Evolutionary conservation across 2,888 invertebrate genomes (phyloP), one percentile per base, ranked within the genome.

Genomic region (Synergus itoensis): DNA sequence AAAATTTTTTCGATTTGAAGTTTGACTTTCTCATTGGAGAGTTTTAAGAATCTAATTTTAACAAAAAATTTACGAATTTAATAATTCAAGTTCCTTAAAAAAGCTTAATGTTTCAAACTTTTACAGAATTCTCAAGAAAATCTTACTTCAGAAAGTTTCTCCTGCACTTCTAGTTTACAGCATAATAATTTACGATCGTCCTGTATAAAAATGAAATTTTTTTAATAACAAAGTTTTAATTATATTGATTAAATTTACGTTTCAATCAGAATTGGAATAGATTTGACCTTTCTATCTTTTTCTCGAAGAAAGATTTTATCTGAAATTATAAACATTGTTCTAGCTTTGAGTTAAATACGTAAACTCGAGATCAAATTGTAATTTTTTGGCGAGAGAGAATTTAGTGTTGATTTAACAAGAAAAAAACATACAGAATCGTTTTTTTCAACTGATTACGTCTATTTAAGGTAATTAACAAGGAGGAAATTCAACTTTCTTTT

Each of bases 381-480:
- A 43, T 12, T 63, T 65, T 43, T 3, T 5, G 3, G 7, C 67
- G 2, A 48, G 8, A 14, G 11, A 8, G 7, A 67, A 69, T 18
- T 45, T 7, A 18, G 21, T 45, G 48, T 69, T 18, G 43, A 16
- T 45, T 45, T 14, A 11, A 69, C 21, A 69, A 18, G 18, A 16
- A 69, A 16, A 69, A 21, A 36, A 36, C n/a, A 41, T 36, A 5
- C 14, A 21, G 69, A 45, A 21, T 69, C 21, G 18, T 69, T 14
- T 48, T 48, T 69, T 69, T 43, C 48, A 45, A 12, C 43, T 21
- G 18, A 48, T 2, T 45, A 69, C 21, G 9, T 69, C 12, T 28
- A 67, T 43, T 45, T 69, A 43, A 28, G 12, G 57, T 77, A 57
- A 80, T 80, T 80, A 80, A 80, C 75, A 64, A 75, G 57, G 75